phyloP scores from a whole-genome alignment of 2,888 invertebrate species.

The Cryptosula pallasiana region DNA sequence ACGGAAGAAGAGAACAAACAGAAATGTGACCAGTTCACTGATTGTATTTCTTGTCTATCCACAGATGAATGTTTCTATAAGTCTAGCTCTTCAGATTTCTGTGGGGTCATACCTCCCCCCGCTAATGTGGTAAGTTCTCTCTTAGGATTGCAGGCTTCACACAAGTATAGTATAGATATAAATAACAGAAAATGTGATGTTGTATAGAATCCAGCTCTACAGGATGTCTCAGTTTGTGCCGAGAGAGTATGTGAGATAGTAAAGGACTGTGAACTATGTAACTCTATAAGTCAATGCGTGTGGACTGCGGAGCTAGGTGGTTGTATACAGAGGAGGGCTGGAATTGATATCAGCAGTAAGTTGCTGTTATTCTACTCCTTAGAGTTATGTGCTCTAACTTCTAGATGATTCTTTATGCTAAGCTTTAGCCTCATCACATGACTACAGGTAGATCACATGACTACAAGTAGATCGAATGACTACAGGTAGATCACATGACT shows the following conservation, averaged over 20 bases:
- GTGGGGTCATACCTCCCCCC: not conserved
- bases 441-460: no score
- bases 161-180: not conserved
- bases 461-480: no score
- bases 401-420: no score
- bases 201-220: not conserved
- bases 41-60: not conserved
- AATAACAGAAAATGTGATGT: not conserved
- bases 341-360: not conserved
- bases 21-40: slow-evolving; percentile 6
- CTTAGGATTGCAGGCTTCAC: not conserved
- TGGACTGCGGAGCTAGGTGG: not conserved
- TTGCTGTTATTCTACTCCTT: no score
- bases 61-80: slow-evolving; percentile 3
- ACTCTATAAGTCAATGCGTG: not conserved
- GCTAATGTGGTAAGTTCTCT: not conserved
- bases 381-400: no score
- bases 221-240: not conserved
- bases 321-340: not conserved
- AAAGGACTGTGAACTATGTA: slow-evolving; percentile 1
- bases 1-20: not conserved
- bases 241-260: not conserved
- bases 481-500: no score
- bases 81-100: not conserved
- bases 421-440: no score